Conservation (phyloP, 2,888 invertebrate species). For the Chymomyza fuscimana region DNA sequence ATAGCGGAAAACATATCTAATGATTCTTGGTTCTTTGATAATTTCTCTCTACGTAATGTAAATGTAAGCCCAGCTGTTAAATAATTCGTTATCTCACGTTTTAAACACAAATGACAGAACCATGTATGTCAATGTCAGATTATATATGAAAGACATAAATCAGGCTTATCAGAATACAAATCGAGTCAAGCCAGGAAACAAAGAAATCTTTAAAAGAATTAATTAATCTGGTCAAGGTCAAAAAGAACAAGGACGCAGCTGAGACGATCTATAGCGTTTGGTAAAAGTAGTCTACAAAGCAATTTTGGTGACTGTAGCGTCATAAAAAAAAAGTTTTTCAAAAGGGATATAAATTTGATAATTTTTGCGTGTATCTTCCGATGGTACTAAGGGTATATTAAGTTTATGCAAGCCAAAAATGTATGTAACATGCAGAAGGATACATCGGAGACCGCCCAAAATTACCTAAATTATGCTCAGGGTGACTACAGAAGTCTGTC, state of each 20-base stretch:
- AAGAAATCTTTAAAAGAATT: neutral
- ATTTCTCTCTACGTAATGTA: neutral
- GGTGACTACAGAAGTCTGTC: too few relatives aligned
- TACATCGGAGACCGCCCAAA: too few relatives aligned
- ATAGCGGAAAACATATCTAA: neutral
- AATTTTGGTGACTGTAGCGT: too few relatives aligned
- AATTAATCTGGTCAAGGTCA: neutral
- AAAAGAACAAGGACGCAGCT: neutral
- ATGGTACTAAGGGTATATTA: too few relatives aligned
- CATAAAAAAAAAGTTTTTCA: too few relatives aligned
- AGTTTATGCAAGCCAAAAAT: too few relatives aligned
- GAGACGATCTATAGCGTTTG: too few relatives aligned
- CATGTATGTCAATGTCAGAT: neutral
- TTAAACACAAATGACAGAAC: neutral
- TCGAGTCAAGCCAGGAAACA: neutral
- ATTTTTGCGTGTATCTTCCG: too few relatives aligned
- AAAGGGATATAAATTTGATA: too few relatives aligned
- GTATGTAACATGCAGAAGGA: too few relatives aligned
- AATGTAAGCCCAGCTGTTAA: neutral
- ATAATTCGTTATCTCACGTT: neutral
- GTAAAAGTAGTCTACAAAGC: too few relatives aligned
- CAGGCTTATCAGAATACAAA: neutral
- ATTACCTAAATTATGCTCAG: too few relatives aligned
- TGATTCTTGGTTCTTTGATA: neutral
- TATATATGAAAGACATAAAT: neutral